Evolutionary conservation across 2,113 vertebrate genomes (phyloP).

Genomic region (Mormyrus iriodes): DNA sequence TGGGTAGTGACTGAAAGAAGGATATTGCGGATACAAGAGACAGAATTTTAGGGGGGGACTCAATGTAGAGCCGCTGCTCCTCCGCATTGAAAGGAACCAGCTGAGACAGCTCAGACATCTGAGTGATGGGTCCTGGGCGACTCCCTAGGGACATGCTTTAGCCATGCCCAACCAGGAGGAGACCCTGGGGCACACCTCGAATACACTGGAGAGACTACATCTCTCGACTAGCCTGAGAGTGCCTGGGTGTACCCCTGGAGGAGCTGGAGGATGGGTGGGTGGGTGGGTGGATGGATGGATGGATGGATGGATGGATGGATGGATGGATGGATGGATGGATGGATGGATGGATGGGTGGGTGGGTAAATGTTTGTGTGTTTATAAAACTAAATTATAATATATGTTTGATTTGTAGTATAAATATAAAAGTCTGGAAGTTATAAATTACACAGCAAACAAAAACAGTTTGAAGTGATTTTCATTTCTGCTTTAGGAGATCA

Average conservation of each 20-base stretch:
- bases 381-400: conserved; percentile 6
- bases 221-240: background rate
- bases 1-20: background rate
- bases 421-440: background rate
- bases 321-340: background rate
- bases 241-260: background rate
- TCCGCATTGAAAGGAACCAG: background rate
- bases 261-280: background rate
- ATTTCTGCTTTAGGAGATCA: background rate
- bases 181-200: background rate
- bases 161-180: background rate
- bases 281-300: background rate
- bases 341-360: background rate
- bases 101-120: background rate
- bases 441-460: background rate
- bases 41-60: background rate
- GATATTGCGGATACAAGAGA: background rate
- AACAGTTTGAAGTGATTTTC: background rate
- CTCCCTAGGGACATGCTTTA: background rate
- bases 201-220: background rate
- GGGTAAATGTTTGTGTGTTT: background rate
- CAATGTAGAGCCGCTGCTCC: background rate
- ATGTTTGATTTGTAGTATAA: background rate
- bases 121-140: background rate
- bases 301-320: background rate